Base-by-base conservation (phyloP, 2,113 vertebrate species). In the Erinaceus europaeus region DNA sequence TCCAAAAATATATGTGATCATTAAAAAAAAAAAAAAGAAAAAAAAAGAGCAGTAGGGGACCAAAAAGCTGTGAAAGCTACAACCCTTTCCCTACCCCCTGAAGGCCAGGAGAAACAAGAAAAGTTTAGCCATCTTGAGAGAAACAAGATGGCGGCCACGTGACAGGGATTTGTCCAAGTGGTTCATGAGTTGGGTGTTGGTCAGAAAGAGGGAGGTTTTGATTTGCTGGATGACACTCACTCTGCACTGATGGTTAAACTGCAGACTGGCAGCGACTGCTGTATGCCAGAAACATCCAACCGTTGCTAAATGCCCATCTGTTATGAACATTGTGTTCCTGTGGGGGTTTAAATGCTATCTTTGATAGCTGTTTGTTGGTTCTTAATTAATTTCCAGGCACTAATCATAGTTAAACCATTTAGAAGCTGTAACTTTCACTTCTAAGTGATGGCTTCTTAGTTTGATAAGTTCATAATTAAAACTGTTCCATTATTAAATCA, bases 401-500 rank as follows among this genome's bases (percentile, higher is more conserved):
- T 79, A 68, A 59, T 21, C 13, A 25, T 29, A 83, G 82, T 87
- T 79, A 87, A 89, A 64, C 15, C 34, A 82, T 90, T 83, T 82
- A 77, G 74, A 79, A 84, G 44, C 81, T 42, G 84, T 4, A 3
- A 44, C 25, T 79, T 89, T 79, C 80, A 18, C 52, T 90, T 83
- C 42, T 68, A 86, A 78, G 18, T 50, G 94, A 68, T 34, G 13
- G 36, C 65, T 91, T 46, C 59, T 81, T 15, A 40, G 84, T 89
- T 93, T 83, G n/a, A n/a, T n/a, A 36, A 78, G 48, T 42, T 52
- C 61, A 17, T 62, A 79, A 80, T 71, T 79, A 80, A 73, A 93
- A 69, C 15, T 79, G 34, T 25, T 80, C 75, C 38, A 40, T 75
- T 90, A 61, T 64, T 78, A 74, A 90, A 88, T 88, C 55, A 42